Conservation (phyloP, 2,113 vertebrate species). For the Platycercus adscitus region DNA sequence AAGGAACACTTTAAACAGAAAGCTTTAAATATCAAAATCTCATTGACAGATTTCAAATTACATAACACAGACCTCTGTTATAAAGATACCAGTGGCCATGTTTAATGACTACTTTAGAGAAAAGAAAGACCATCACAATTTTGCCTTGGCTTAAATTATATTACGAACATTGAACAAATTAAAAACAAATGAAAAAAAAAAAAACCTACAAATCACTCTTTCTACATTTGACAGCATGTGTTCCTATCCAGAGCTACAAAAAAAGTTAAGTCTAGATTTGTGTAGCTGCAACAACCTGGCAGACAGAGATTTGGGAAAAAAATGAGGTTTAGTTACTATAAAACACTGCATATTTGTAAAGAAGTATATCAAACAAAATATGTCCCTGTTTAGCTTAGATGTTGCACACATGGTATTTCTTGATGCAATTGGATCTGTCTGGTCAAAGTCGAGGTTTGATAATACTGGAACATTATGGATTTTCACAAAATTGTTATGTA, state of each 20-base stretch:
- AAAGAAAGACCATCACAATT: neutral
- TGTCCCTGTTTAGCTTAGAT: neutral
- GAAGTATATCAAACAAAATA: neutral
- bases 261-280: neutral
- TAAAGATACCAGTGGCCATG: neutral
- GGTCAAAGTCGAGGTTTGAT: neutral
- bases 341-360: neutral
- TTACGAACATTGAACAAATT: neutral
- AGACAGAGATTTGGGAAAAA: neutral
- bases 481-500: neutral
- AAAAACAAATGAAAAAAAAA: neutral
- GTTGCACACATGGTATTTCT: neutral
- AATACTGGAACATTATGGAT: neutral
- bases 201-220: neutral
- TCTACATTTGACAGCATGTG: neutral
- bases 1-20: neutral
- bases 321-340: neutral
- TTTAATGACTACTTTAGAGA: neutral
- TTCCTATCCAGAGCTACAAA: neutral
- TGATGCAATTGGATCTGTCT: neutral
- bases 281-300: neutral
- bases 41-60: neutral
- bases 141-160: neutral
- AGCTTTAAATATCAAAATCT: neutral
- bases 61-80: neutral